These are phyloP conservation scores for Phymorhynchus buccinoides DNA, from an alignment of 1,140 invertebrate genomes.

Conservation along the genomic window DNA sequence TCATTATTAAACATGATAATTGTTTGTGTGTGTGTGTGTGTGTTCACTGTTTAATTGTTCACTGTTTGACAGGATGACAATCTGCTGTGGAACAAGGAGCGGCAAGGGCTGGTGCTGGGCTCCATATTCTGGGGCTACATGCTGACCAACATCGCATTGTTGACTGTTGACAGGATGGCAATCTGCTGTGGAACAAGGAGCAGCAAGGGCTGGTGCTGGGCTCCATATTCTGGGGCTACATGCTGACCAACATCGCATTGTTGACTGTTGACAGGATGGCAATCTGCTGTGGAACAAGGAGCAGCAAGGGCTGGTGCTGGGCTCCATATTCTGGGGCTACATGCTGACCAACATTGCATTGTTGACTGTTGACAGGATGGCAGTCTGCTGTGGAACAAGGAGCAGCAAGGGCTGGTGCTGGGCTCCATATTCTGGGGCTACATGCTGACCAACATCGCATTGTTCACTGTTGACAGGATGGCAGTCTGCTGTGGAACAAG, in stretches of 20 bases:
- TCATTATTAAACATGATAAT: no score
- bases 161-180: constrained; percentile 67
- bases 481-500: constrained; percentile 87
- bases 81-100: constrained; percentile 86
- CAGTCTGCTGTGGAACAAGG: constrained; percentile 87
- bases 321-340: constrained; percentile 89
- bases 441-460: constrained; percentile 83
- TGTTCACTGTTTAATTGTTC: no score
- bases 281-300: constrained; percentile 88
- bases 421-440: constrained; percentile 90
- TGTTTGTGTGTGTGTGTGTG: no score
- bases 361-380: constrained; percentile 52
- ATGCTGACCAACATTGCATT: constrained; percentile 78
- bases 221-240: constrained; percentile 88
- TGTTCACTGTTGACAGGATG: constrained; percentile 45
- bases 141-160: constrained; percentile 77
- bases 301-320: constrained; percentile 85
- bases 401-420: constrained; percentile 84
- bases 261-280: constrained; percentile 52
- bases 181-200: constrained; percentile 87
- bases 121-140: constrained; percentile 89
- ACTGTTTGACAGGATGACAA: constrained; percentile 75
- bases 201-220: constrained; percentile 86
- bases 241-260: constrained; percentile 78
- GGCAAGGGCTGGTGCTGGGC: constrained; percentile 86